Evolutionary conservation across 2,888 invertebrate genomes (phyloP), one percentile per base, ranked within the genome.

Genomic region (Cerastoderma edule): DNA sequence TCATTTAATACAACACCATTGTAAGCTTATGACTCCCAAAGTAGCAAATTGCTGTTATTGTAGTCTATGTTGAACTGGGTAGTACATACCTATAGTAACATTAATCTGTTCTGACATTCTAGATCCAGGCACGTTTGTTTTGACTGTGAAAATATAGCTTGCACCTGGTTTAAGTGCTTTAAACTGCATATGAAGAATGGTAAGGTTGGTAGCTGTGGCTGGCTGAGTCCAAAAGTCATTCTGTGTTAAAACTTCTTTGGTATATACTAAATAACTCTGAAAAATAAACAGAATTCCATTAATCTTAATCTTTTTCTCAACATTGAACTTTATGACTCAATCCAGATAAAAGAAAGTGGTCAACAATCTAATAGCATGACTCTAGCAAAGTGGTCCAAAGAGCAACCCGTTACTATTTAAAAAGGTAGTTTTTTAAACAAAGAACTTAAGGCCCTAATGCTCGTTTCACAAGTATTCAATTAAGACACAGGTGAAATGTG

Each of bases 41-140:
- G n/a, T n/a, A n/a, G n/a, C n/a, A n/a, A n/a, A n/a, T n/a, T n/a
- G n/a, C n/a, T n/a, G n/a, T n/a, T n/a, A n/a, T n/a, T n/a, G n/a
- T n/a, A n/a, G n/a, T n/a, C n/a, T n/a, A n/a, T n/a, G n/a, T n/a
- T n/a, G n/a, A n/a, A n/a, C n/a, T n/a, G n/a, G 4, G 13, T 48
- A 24, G 32, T 56, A 83, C 85, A 79, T 79, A 89, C 89, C 81
- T 19, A 86, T 82, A 2, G 27, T 48, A n/a, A 83, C 57, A 27
- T 30, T 67, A 5, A 76, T n/a, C 0, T 78, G 33, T 27, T 72
- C 65, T 22, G 85, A 84, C 22, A 50, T 56, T 30, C 75, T 67
- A 5, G 85, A 75, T n/a, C 75, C 75, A 0, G 27, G 1, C 10
- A 39, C 19, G 32, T 44, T 82, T 81, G 39, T 74, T 71, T 72